Base-by-base conservation (phyloP, 64 coral and sea anemone genomes). In the Astreopora myriophthalma region DNA sequence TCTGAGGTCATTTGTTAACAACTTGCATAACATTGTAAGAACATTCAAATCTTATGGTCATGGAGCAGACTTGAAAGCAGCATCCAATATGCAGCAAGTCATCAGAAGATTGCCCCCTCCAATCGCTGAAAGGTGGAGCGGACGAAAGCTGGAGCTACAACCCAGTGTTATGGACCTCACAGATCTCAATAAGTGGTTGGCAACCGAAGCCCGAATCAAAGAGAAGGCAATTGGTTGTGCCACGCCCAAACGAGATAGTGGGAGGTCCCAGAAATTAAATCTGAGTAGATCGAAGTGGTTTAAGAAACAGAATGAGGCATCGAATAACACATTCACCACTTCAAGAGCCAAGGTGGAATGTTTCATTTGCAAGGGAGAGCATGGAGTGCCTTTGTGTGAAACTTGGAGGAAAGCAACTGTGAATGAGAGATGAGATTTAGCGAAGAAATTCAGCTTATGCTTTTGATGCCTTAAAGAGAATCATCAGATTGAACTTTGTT, bases 321-420 rank as follows among this genome's bases (percentile, higher is more conserved):
- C 14, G 34, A 68, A 42, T 10, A 31, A 64, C 29, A 85, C 63
- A 2, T 8, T 9, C 23, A 22, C 37, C 17, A 48, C 29, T 62
- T 55, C 67, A 48, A 44, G 25, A 33, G 20, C 17, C 26, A 74
- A 58, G 23, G 7, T 19, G 14, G 71, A 74, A 60, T 87, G 84
- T 72, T 29, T 8, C 27, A 31, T 87, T 1, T 87, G 48, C 48
- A 57, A 87, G 8, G 48, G 48, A 58, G 70, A 71, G 19, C 68
- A 87, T 57, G 42, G 0, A 22, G 2, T 80, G 10, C 34, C 49
- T 8, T 22, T 6, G 16, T 80, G 68, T 57, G 75, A 89, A 67
- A 79, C 49, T 66, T 89, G 75, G 87, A 89, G 24, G 87, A 79
- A 75, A 30, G 8, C 35, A 44, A 76, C 17, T 20, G 36, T 75